Conservation (phyloP, 2,113 vertebrate genomes). For the Sisor rabdophorus region DNA sequence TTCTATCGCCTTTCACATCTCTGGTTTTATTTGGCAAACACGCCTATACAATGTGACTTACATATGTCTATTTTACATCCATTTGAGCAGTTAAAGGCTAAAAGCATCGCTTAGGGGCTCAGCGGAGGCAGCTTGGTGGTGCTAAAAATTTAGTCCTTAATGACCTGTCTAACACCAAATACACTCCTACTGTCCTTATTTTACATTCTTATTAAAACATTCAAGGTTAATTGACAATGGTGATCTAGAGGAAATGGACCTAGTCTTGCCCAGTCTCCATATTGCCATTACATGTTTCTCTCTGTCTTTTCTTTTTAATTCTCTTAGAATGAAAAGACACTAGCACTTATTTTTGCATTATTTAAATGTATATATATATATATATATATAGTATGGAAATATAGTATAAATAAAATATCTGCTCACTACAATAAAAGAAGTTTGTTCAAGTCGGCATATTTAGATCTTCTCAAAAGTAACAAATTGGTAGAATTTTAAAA, state of each 20-base stretch:
- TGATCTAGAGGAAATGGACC: neutral
- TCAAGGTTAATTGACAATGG: neutral
- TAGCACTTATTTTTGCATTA: too few species aligned
- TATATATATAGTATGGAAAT: neutral
- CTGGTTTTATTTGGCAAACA: too few species aligned
- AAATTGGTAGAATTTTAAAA: neutral
- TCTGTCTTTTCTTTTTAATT: constrained; percentile 8
- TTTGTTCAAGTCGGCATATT: neutral
- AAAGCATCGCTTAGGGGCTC: too few species aligned
- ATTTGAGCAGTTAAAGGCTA: too few species aligned
- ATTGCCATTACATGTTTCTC: neutral
- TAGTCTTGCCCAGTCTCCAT: neutral
- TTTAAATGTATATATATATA: too few species aligned
- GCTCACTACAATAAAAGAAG: neutral
- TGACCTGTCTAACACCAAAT: too few species aligned
- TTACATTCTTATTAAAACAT: constrained; percentile 8
- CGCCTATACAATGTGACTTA: too few species aligned
- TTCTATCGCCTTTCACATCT: too few species aligned
- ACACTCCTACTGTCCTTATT: neutral
- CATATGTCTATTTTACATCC: too few species aligned
- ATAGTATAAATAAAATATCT: neutral
- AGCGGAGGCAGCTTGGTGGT: neutral
- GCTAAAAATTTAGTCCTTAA: neutral
- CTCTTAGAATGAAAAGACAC: too few species aligned
- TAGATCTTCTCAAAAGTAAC: neutral